phyloP scores from a whole-genome alignment of 2,888 invertebrate species.

The Unio pictorum region DNA sequence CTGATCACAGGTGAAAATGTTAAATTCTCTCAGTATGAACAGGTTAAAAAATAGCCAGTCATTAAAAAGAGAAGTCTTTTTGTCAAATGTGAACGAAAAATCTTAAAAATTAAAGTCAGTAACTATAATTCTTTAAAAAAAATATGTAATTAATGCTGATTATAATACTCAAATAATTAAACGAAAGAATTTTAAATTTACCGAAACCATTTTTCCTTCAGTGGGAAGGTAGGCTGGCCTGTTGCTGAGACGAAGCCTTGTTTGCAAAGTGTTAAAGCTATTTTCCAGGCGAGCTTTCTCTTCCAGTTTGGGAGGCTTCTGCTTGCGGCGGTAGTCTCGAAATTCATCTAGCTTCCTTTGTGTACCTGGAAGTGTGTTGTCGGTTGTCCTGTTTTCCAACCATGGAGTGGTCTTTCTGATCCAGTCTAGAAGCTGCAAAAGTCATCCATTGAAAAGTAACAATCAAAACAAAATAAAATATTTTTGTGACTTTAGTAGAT shows the following conservation, averaged over 20 bases:
- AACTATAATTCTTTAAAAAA: too few species aligned
- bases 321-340: slow-evolving; percentile 97
- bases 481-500: background rate
- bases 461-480: background rate
- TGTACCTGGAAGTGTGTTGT: slow-evolving; percentile 96
- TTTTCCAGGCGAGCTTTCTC: slow-evolving; percentile 99
- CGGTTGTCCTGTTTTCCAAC: slow-evolving; percentile 79
- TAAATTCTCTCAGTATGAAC: too few species aligned
- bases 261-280: slow-evolving; percentile 99
- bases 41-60: too few species aligned
- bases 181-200: slow-evolving; percentile 73
- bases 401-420: slow-evolving; percentile 96
- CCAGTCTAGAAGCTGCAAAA: slow-evolving; percentile 92
- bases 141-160: background rate
- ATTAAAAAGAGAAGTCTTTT: too few species aligned
- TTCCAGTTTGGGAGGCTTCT: slow-evolving; percentile 99
- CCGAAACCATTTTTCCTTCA: slow-evolving; percentile 98
- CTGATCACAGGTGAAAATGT: too few species aligned
- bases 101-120: too few species aligned
- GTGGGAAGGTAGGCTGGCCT: slow-evolving; percentile 99
- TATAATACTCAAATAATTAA: background rate
- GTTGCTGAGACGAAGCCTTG: slow-evolving; percentile 96
- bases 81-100: too few species aligned
- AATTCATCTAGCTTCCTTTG: slow-evolving; percentile 99
- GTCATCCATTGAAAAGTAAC: background rate